Evolutionary conservation across 2,797 vertebrate species (phyloP).

Genomic region (Australoheros facetus): DNA sequence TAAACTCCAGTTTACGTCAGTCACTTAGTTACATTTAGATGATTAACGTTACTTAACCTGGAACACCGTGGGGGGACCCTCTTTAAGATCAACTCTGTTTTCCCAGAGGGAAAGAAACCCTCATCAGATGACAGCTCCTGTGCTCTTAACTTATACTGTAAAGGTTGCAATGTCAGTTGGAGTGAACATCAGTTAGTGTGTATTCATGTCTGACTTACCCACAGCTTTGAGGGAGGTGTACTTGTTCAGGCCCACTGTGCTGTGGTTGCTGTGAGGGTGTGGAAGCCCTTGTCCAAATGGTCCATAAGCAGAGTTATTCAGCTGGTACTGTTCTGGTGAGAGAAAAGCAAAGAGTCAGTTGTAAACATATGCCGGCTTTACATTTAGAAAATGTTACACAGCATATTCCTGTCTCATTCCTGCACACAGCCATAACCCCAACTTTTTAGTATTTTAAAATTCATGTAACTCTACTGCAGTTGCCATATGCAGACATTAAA

Average conservation of each 20-base stretch:
- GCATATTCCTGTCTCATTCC: not conserved
- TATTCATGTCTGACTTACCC: conserved; percentile 81
- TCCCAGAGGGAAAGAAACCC: conserved; percentile 8
- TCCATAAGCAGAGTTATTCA: conserved; percentile 81
- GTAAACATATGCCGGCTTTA: not conserved
- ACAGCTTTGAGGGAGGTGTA: conserved; percentile 88
- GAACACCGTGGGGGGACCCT: not conserved
- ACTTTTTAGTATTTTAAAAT: not conserved
- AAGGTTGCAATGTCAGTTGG: conserved; percentile 63
- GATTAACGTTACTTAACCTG: not conserved
- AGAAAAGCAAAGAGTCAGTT: conserved; percentile 7
- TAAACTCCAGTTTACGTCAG: not conserved
- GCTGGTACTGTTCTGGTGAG: conserved; percentile 86
- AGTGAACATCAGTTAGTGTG: conserved; percentile 52
- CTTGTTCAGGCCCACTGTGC: conserved; percentile 80
- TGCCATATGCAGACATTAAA: not conserved
- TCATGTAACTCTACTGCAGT: not conserved
- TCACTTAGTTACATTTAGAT: not conserved
- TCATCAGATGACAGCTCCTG: conserved; percentile 30
- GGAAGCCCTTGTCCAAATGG: conserved; percentile 76
- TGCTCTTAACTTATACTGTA: conserved; percentile 34
- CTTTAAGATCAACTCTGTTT: conserved; percentile 41
- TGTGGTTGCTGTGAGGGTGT: conserved; percentile 83
- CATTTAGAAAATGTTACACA: not conserved
- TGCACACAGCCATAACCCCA: not conserved